Evolutionary conservation across 2,113 vertebrate species (phyloP), one percentile per base, ranked within the genome.

Genomic region (Typhlomys cinereus): DNA sequence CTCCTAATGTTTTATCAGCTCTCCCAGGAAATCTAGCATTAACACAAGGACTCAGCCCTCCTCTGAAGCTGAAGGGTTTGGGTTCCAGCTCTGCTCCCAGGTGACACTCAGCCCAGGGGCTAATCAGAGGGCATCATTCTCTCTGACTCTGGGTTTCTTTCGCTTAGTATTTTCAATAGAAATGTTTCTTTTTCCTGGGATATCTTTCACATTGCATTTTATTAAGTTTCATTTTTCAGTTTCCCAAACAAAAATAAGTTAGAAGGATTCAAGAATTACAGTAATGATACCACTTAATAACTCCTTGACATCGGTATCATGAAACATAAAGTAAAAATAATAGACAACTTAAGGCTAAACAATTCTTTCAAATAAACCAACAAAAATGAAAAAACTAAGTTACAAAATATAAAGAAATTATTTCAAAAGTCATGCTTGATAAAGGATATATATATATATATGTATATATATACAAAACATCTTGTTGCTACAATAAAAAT

Each of bases 241-340:
- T 91, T 0, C 76, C 44, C 81, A 90, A 70, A 86, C 5, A 27
- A 36, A 74, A 85, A 88, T 25, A 86, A 78, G 46, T 83, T 59
- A 64, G 25, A 81, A 91, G 41, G 6, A 18, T 57, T 66, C 14
- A 79, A 89, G 54, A 88, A 79, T 41, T 73, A 34, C n/a, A 88
- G 12, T 52, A 94, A 66, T 10, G 31, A 15, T 74, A 80, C 5
- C 27, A 91, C 14, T 74, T 70, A 50, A 46, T 74, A 75, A n/a
- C 18, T 34, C 29, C 50, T 67, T 67, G 31, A 85, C 36, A 78
- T 11, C 62, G 70, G 86, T 91, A 89, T 61, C 66, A 83, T 23
- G 90, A 91, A 44, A 9, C 36, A 90, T 64, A 69, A 82, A 52
- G 66, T 44, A 46, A 27, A 85, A 91, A 84, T 87, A 21, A 67